phyloP scores from a whole-genome alignment of 2,113 vertebrate species.

The Serinus canaria region DNA sequence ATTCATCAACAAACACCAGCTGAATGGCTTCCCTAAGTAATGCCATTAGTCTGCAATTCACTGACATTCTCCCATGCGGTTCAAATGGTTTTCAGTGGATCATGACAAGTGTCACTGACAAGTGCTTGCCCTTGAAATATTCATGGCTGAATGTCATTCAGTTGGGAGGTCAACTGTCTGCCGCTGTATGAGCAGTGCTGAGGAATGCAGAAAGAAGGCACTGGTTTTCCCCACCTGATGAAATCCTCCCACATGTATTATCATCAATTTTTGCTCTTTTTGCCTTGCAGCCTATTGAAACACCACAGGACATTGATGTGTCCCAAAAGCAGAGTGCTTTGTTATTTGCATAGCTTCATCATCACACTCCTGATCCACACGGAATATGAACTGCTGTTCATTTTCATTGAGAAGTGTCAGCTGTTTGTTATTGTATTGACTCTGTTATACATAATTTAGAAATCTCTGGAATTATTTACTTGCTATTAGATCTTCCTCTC shows the following conservation, averaged over 20 bases:
- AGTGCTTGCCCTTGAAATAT: background rate
- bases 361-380: slow-evolving; percentile 23
- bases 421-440: slow-evolving; percentile 32
- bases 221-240: background rate
- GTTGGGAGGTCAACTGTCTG: background rate
- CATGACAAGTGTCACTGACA: background rate
- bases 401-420: slow-evolving; percentile 62
- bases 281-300: slow-evolving; percentile 36
- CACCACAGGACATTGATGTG: slow-evolving; percentile 42
- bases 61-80: background rate
- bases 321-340: slow-evolving; percentile 60
- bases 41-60: background rate
- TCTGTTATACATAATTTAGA: slow-evolving; percentile 51
- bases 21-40: background rate
- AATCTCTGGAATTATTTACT: slow-evolving; percentile 51
- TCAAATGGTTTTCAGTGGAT: background rate
- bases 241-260: background rate
- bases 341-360: slow-evolving; percentile 59
- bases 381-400: slow-evolving; percentile 57
- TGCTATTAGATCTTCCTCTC: background rate
- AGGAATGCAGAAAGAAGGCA: background rate
- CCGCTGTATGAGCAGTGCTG: background rate
- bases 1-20: background rate
- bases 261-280: background rate
- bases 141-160: background rate